Percentiles rank a stretch among this genome's conserved stretches.
These are phyloP conservation scores for Aspidiotus destructor DNA, from an alignment of 2,888 invertebrate species.

Conservation along the genomic window DNA sequence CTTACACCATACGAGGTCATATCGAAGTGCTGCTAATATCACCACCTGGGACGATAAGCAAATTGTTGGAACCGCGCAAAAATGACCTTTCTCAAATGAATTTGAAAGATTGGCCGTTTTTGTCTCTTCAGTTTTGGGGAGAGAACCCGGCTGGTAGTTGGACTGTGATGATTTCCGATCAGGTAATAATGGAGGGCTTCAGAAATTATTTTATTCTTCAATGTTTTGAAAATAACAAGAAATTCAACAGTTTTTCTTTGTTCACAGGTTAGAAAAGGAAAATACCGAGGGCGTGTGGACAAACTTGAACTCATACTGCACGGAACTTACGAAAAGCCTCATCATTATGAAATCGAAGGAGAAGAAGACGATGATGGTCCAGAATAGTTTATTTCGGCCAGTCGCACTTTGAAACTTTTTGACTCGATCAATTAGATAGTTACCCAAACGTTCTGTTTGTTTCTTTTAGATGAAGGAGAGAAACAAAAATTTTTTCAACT, in stretches of 20 bases:
- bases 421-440: too few relatives aligned
- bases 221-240: too few relatives aligned
- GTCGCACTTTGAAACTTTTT: too few relatives aligned
- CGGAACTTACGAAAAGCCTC: slow-evolving; percentile 57
- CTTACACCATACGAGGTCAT: slow-evolving; percentile 63
- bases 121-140: slow-evolving; percentile 86
- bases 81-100: slow-evolving; percentile 61
- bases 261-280: slow-evolving; percentile 28
- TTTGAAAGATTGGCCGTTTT: slow-evolving; percentile 73
- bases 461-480: too few relatives aligned
- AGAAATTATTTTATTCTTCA: too few relatives aligned
- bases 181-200: too few relatives aligned
- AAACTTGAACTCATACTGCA: slow-evolving; percentile 55
- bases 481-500: too few relatives aligned
- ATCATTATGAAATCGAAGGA: slow-evolving; percentile 45
- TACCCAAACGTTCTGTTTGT: too few relatives aligned
- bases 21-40: slow-evolving; percentile 65
- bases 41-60: slow-evolving; percentile 59
- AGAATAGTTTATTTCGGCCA: too few relatives aligned
- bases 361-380: not conserved
- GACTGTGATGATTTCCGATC: slow-evolving; percentile 47
- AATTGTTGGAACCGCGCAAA: slow-evolving; percentile 58
- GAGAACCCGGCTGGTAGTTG: slow-evolving; percentile 65
- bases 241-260: slow-evolving; percentile 5
- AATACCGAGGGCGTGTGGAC: slow-evolving; percentile 52